These are phyloP conservation scores for Trichopoda pennipes DNA, from an alignment of 2,888 invertebrate species.

Conservation along the genomic window DNA sequence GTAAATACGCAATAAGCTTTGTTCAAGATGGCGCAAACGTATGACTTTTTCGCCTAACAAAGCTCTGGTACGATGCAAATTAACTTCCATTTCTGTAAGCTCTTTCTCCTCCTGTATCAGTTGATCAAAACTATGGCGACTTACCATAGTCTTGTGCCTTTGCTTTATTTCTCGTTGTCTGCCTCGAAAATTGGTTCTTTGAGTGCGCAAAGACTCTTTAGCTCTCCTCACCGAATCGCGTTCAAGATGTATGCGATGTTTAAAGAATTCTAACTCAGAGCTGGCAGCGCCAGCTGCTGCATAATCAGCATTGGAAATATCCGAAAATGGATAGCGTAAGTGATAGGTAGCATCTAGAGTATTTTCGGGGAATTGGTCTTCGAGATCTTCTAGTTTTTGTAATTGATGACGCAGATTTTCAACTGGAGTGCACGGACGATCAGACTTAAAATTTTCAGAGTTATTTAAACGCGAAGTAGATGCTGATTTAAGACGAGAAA, in stretches of 20 bases:
- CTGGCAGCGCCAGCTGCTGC: conserved; percentile 80
- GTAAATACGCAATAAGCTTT: conserved; percentile 85
- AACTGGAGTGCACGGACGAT: conserved; percentile 87
- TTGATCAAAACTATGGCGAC: conserved; percentile 78
- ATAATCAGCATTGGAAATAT: conserved; percentile 82
- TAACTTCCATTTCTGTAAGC: conserved; percentile 91
- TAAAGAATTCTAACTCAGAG: conserved; percentile 90
- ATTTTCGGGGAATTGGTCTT: conserved; percentile 89
- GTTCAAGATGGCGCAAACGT: conserved; percentile 88
- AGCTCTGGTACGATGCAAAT: conserved; percentile 89
- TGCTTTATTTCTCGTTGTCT: conserved; percentile 83
- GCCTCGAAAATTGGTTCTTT: conserved; percentile 86
- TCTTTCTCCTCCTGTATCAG: conserved; percentile 88
- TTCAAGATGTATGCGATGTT: conserved; percentile 90
- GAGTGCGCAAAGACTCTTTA: conserved; percentile 87
- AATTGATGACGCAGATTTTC: conserved; percentile 90
- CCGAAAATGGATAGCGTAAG: conserved; percentile 89
- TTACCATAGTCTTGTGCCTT: conserved; percentile 77
- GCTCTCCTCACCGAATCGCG: conserved; percentile 91
- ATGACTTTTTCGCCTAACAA: conserved; percentile 92
- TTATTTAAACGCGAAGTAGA: conserved; percentile 87
- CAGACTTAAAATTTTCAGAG: conserved; percentile 73
- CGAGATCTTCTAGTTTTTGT: conserved; percentile 90
- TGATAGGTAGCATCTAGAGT: conserved; percentile 88
- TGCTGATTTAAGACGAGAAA: conserved; percentile 87